Base-by-base conservation (phyloP, 2,888 invertebrate genomes). In the Ormia ochracea region DNA sequence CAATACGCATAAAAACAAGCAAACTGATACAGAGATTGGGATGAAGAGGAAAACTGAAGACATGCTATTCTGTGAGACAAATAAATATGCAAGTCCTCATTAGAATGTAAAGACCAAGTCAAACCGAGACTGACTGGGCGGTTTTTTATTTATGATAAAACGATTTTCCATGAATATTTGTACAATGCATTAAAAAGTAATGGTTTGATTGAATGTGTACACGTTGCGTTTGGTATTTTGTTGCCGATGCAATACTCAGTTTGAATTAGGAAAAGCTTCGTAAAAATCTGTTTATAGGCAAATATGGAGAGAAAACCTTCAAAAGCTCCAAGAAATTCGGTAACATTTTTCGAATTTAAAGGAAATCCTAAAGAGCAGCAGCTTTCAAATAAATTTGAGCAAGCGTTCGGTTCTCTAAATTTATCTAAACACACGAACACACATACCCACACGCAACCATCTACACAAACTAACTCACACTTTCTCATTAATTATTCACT, bases 121-220 rank as follows among this genome's bases (percentile, higher is more conserved):
- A n/a, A 68, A 54, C 23, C 61, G 54, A 76, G 43, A 68, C 68
- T 23, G 43, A 70, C 48, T 58, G 65, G 48, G 58, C 26, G 50
- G 41, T 52, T 78, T 61, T 56, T 65, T 77, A 26, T 58, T 65
- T 43, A 56, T 61, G 72, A 78, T 73, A 56, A 78, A 61, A 41
- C 56, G 78, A 68, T 73, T 78, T 78, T 61, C 41, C 54, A 78
- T 61, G 12, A 52, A 45, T 56, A 6, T 45, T 50, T 1, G 31
- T 17, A 17, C n/a, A 6, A 48, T 33, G 17, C 45, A 56, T 6
- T 26, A 10, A 48, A 69, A 69, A 17, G 43, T 28, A 48, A 58
- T n/a, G n/a, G n/a, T n/a, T 36, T 48, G 36, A 17, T 56, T 33
- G 17, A 48, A 45, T 58, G 45, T 59, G 59, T 38, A 14, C 19